Conservation (phyloP, 92 coral and sea anemone genomes). For the Epizoanthus stellaris region DNA sequence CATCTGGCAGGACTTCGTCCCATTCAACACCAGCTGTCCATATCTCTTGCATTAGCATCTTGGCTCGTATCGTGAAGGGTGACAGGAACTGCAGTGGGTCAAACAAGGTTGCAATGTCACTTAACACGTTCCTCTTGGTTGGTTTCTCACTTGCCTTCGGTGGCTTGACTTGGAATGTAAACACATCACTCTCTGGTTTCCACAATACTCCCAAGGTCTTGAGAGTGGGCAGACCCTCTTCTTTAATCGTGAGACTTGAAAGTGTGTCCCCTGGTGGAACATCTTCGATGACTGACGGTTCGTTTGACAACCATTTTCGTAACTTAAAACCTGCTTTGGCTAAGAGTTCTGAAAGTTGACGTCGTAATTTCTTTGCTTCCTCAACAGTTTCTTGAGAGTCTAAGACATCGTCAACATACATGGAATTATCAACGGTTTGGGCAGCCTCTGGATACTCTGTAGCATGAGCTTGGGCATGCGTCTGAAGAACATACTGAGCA, state of each 20-base stretch:
- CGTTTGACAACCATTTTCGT: conserved; percentile 56
- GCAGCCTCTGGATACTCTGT: conserved; percentile 57
- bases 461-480: conserved; percentile 39
- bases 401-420: conserved; percentile 66
- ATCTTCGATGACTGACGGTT: conserved; percentile 45
- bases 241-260: neutral
- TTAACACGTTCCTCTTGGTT: conserved; percentile 61
- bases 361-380: conserved; percentile 49
- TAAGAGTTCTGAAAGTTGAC: conserved; percentile 51
- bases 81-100: conserved; percentile 63
- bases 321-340: conserved; percentile 52
- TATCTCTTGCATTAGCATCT: conserved; percentile 54
- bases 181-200: conserved; percentile 51
- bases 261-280: conserved; percentile 36
- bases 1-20: too few species aligned
- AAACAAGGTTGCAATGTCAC: conserved; percentile 58
- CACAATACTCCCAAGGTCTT: conserved; percentile 55
- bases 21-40: too few species aligned
- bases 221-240: conserved; percentile 5
- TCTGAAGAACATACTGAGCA: conserved; percentile 51
- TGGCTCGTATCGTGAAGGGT: conserved; percentile 55
- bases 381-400: conserved; percentile 62
- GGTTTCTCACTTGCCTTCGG: neutral
- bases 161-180: conserved; percentile 43
- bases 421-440: conserved; percentile 48